phyloP scores from a whole-genome alignment of 2,888 invertebrate species.

The Synergus laeviventris region DNA sequence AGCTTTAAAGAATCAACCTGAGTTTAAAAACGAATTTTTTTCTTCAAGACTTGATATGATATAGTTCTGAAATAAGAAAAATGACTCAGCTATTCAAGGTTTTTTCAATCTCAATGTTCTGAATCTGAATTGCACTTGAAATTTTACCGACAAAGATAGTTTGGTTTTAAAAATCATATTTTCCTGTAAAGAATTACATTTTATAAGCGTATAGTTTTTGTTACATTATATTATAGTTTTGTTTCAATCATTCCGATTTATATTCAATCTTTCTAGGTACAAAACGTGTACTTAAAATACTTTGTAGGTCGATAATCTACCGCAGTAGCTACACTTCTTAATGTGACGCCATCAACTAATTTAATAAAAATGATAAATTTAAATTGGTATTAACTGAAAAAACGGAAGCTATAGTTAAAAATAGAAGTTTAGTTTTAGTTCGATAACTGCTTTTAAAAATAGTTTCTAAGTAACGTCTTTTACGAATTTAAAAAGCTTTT shows the following conservation, averaged over 20 bases:
- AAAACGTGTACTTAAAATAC: slow-evolving; percentile 4
- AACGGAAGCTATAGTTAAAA: background rate
- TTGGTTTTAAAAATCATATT: too few relatives aligned
- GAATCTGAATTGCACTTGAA: background rate
- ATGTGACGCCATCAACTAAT: slow-evolving; percentile 23
- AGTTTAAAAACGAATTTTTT: background rate
- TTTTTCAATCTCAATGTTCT: background rate
- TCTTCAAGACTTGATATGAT: background rate
- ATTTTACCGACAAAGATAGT: too few relatives aligned
- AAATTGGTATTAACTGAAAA: background rate
- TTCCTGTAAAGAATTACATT: background rate
- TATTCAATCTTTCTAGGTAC: slow-evolving; percentile 9
- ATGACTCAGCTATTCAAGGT: background rate
- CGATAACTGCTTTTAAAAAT: background rate
- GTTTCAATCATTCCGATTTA: background rate
- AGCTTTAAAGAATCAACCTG: background rate
- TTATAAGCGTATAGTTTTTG: background rate
- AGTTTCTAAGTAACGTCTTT: background rate
- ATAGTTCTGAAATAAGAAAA: background rate
- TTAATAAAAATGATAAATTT: slow-evolving; percentile 13
- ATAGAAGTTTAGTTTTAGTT: background rate
- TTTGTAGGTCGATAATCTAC: slow-evolving; percentile 30
- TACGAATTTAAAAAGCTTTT: background rate
- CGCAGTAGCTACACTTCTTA: slow-evolving; percentile 29
- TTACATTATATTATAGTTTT: background rate